Conservation (phyloP, 2,888 invertebrate species). For the Netelia virgata region DNA sequence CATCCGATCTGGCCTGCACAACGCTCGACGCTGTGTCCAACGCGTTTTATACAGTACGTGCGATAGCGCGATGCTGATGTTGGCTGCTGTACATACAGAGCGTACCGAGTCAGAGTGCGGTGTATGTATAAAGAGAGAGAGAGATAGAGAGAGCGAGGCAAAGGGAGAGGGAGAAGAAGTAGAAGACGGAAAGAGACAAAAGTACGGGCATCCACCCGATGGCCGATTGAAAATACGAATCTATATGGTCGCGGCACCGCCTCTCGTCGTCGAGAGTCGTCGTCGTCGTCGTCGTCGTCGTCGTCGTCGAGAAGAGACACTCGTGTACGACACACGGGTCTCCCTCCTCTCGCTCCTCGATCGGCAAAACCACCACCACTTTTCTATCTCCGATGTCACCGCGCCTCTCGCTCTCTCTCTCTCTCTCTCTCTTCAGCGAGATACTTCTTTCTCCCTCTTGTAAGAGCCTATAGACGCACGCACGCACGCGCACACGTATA, state of each 20-base stretch:
- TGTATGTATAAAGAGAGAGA: neutral
- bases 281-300: slow-evolving; percentile 17
- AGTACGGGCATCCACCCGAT: slow-evolving; percentile 55
- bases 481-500: neutral
- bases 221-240: slow-evolving; percentile 69
- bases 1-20: slow-evolving; percentile 38
- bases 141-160: slow-evolving; percentile 4
- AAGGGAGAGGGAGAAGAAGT: slow-evolving; percentile 27
- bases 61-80: neutral
- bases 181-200: slow-evolving; percentile 23
- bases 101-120: neutral
- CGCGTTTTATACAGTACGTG: neutral
- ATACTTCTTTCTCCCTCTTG: too few relatives aligned
- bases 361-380: neutral
- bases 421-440: neutral
- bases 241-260: slow-evolving; percentile 61
- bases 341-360: slow-evolving; percentile 11
- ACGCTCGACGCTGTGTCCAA: neutral
- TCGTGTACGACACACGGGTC: slow-evolving; percentile 50
- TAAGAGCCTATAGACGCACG: neutral
- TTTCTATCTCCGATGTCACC: slow-evolving; percentile 24
- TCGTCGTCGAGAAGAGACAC: neutral
- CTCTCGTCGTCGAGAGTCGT: slow-evolving; percentile 29
- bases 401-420: slow-evolving; percentile 49
- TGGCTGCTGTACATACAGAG: neutral